phyloP scores from a whole-genome alignment of 2,797 vertebrate genomes.

The Coendou prehensilis region DNA sequence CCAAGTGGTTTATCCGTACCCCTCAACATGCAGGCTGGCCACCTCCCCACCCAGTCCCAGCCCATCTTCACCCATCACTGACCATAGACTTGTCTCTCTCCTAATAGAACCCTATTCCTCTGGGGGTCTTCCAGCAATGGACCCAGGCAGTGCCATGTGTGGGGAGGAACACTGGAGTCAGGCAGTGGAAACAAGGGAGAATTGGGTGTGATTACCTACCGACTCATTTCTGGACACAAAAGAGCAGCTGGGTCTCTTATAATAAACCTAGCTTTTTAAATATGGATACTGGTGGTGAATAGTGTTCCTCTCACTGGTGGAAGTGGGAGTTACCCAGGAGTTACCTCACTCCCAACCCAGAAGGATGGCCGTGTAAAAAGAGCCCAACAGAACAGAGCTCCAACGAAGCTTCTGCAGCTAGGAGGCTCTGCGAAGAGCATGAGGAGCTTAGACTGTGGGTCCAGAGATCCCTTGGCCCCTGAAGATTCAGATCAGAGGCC shows the following conservation, averaged over 20 bases:
- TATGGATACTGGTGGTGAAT: accelerated
- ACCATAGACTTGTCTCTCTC: background rate
- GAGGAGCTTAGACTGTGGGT: background rate
- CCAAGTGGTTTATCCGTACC: background rate
- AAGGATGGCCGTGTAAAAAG: background rate
- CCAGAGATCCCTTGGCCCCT: background rate
- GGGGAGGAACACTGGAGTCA: accelerated
- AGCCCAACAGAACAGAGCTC: background rate
- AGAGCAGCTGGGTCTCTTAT: background rate
- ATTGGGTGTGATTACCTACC: too few species aligned
- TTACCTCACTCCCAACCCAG: background rate
- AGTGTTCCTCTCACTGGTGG: background rate
- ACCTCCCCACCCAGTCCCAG: accelerated
- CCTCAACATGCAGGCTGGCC: background rate
- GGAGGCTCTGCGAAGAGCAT: background rate
- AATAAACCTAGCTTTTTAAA: background rate
- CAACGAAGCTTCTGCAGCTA: background rate
- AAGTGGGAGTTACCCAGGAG: background rate
- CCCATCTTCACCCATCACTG: background rate
- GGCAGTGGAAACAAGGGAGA: background rate
- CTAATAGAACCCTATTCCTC: too few species aligned
- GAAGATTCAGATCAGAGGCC: background rate
- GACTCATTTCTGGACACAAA: background rate
- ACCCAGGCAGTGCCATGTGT: accelerated
- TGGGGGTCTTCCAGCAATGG: background rate